Base-by-base conservation (phyloP, 2,113 vertebrate species). In the Peromyscus polionotus region DNA sequence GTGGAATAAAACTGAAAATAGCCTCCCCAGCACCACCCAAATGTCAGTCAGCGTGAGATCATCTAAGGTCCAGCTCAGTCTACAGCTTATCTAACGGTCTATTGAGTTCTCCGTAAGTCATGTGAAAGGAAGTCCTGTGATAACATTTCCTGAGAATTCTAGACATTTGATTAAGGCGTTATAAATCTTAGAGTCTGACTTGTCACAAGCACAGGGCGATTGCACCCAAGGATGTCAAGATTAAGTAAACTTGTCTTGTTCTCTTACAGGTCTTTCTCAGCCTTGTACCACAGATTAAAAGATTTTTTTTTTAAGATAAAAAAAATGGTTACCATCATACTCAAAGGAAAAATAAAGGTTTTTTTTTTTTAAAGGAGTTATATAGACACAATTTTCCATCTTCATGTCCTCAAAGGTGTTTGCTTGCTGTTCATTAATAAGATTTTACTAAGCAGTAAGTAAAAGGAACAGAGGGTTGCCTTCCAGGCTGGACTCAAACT, bases 101-200 rank as follows among this genome's bases (percentile, higher is more conserved):
- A 98, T 98, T 98, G 99, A 99, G 98, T 98, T 98, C 98, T 98
- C 98, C 98, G 98, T 97, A 99, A 99, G 98, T 99, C 99, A 98
- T 99, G 98, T 99, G 99, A 99, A 99, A 99, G 99, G 99, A 99
- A 99, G 98, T 98, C 97, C 98, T 98, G 98, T 16, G 99, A 99
- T 99, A 99, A 99, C 98, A 99, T 98, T 99, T 99, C 99, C 98
- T 99, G 99, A 98, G 98, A 99, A 98, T 99, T 98, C 98, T 98
- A 99, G 99, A 99, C 99, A 99, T 99, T 99, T 99, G 99, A 99
- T 99, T 99, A 99, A 99, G 98, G 98, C 99, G 99, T 99, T 99
- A 99, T 99, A 99, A 99, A 99, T 99, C 99, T 99, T 99, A 98
- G 98, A 99, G 98, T 98, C 99, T 98, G 98, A 98, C 99, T 98